Evolutionary conservation across 2,797 vertebrate species (phyloP), one percentile per base, ranked within the genome.

Genomic region (Neosilurus mollespiculum): DNA sequence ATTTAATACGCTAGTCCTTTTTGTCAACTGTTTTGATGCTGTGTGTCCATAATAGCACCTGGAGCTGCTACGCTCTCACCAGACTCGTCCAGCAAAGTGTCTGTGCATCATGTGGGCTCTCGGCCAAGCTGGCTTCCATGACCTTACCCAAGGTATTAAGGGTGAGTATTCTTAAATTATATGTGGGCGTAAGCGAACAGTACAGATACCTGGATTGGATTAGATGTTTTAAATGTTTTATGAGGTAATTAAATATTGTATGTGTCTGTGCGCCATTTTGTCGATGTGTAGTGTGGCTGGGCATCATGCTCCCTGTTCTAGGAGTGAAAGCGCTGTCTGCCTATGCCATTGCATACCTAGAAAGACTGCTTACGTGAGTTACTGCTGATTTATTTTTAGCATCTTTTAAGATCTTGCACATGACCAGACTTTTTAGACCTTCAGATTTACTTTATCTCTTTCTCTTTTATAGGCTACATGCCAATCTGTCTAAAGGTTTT

Each of bases 81-180:
- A 98, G 93, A 97, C 94, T 90, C 94, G 91, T 80, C 96, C 98
- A 0, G 92, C 88, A 0, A 98, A 98, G 83, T 98, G 98, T 90
- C 92, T 99, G 83, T 96, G 95, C 3, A 96, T 99, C 86, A 97
- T 99, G 95, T 99, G 98, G 98, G 96, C 96, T 0, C 90, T 98
- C 86, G 98, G 98, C 0, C 98, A 99, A 87, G 96, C 96, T 0
- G 98, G 98, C 2, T 97, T 96, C 88, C 58, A 94, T 0, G 97
- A 95, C 90, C 96, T 99, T 80, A 91, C 95, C 0, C 97, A 99
- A 88, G 98, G 98, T 77, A 93, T 99, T 58, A 93, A 93, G 96
- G 97, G 98, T 99, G 91, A 91, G 73, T 0, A 11, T 8, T 78
- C 37, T 78, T 64, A 24, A 15, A 78, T 6, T 49, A 2, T 24